Conservation (phyloP, 2,113 vertebrate genomes). For the Xerus inauris region DNA sequence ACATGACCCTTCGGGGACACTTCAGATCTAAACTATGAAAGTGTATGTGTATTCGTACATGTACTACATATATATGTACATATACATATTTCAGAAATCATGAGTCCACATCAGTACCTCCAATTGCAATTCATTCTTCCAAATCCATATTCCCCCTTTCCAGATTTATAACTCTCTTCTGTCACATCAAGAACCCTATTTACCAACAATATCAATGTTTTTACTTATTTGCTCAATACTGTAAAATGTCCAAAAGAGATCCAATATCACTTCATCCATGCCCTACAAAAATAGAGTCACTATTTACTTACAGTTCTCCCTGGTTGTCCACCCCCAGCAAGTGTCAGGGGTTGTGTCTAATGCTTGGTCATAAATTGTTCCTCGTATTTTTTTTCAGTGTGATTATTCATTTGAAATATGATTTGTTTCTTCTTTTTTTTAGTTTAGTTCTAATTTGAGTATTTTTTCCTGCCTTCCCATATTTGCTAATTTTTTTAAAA, state of each 20-base stretch:
- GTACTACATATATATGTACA: neutral
- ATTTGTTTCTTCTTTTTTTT: neutral
- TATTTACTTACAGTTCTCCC: neutral
- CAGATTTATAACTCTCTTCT: neutral
- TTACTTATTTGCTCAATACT: neutral
- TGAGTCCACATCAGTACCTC: neutral
- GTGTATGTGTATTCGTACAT: neutral
- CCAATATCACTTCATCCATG: neutral
- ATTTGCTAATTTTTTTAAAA: neutral
- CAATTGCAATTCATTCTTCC: neutral
- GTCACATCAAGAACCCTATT: neutral
- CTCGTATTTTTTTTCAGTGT: neutral
- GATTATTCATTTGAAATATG: slow-evolving; percentile 26
- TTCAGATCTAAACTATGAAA: neutral
- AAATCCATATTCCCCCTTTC: neutral
- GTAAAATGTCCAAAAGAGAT: neutral
- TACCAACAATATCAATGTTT: neutral
- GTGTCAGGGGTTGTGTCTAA: neutral
- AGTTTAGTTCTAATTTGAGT: neutral
- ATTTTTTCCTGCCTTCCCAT: neutral
- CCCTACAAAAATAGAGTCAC: neutral
- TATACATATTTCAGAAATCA: neutral
- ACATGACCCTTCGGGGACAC: neutral
- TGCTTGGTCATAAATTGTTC: neutral
- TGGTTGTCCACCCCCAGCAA: neutral